Base-by-base conservation (phyloP, 2,797 vertebrate species). In the Peromyscus eremicus region DNA sequence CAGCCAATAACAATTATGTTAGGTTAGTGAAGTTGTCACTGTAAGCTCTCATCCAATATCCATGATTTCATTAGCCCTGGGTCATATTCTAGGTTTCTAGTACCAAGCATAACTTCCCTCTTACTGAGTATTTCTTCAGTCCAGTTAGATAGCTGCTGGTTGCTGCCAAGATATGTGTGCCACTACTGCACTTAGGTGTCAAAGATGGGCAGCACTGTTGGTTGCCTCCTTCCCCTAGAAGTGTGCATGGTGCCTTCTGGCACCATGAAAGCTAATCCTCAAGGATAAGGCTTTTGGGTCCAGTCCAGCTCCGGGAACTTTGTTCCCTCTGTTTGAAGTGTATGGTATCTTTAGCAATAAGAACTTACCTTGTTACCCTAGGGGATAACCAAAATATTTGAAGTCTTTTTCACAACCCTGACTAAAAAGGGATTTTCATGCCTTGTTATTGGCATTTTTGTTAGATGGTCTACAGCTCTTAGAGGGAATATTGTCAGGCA, bases 121-220 rank as follows among this genome's bases (percentile, higher is more conserved):
- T 49, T 13, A 66, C 34, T 34, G 5, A 8, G 16, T 32, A 3
- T 66, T 12, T 12, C 29, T 84, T 84, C 32, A 84, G 21, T 46
- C 10, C 17, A 34, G 29, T 29, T 85, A 6, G 32, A 85, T n/a
- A n/a, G 19, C 64, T 85, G 6, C 8, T 68, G 12, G 12, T 76
- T 49, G 25, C 37, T 49, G 12, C 43, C 19, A 52, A 68, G 2
- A 1, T 52, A 68, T 52, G 43, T 49, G 32, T 16, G 21, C 21
- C 3, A 52, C 64, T 49, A n/a, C 32, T 68, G 21, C 12, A 68
- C 6, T 52, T 14, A 68, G 4, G 32, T 25, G 21, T 68, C 19
- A 25, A 4, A 68, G 11, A 32, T 25, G 0, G 32, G 6, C 49
- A 68, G 3, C 19, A 49, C 3, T n/a, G 0, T 9, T n/a, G 32